Conservation (phyloP, 2,797 vertebrate genomes). For the Mareca strepera region DNA sequence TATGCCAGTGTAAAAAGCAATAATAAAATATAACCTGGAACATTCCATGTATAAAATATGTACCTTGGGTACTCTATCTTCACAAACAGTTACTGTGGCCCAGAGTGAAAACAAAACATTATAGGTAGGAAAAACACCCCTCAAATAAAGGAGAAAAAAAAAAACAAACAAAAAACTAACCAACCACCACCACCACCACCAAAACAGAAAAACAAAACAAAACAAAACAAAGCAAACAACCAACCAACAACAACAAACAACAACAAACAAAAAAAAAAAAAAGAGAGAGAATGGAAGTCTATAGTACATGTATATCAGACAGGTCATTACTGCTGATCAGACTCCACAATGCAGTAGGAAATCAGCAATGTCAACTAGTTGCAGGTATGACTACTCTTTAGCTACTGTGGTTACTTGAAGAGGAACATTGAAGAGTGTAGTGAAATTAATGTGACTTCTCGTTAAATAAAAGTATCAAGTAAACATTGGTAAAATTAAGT, state of each 20-base stretch:
- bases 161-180: too few relatives aligned
- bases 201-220: too few relatives aligned
- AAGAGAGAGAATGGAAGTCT: neutral
- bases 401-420: neutral
- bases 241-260: too few relatives aligned
- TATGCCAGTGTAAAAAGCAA: neutral
- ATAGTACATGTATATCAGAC: neutral
- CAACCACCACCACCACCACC: too few relatives aligned
- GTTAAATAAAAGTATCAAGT: neutral
- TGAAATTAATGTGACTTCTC: neutral
- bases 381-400: neutral
- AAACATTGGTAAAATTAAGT: neutral
- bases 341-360: neutral
- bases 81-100: neutral
- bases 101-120: neutral
- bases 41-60: neutral
- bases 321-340: neutral
- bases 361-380: neutral
- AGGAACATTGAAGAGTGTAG: neutral
- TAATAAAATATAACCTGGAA: neutral
- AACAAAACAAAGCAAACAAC: too few relatives aligned
- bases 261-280: neutral
- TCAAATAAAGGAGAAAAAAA: neutral
- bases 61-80: neutral
- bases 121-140: neutral